Conservation (phyloP, 2,888 invertebrate genomes). For the Crepidodera aurea region DNA sequence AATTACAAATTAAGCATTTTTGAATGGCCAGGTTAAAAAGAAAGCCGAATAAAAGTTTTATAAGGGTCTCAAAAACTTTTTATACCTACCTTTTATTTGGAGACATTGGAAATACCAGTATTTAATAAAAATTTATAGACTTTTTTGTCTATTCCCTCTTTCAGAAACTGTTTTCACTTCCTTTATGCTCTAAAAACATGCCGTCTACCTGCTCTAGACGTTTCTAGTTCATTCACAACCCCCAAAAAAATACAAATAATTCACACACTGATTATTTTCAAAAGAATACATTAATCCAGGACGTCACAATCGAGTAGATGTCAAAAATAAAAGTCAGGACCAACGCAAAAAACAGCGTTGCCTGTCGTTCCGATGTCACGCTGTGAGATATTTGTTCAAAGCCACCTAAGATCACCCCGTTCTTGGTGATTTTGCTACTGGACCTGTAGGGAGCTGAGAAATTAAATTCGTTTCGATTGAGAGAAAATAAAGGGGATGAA, state of each 20-base stretch:
- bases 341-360: conserved; percentile 48
- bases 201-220: conserved; percentile 37
- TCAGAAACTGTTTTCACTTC: conserved; percentile 32
- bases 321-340: conserved; percentile 46
- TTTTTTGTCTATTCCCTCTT: conserved; percentile 27
- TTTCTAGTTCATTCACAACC: conserved; percentile 35
- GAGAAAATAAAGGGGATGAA: conserved; percentile 49
- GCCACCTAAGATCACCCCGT: conserved; percentile 51
- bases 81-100: conserved; percentile 1
- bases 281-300: conserved; percentile 45
- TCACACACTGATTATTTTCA: conserved; percentile 45
- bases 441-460: conserved; percentile 52
- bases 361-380: conserved; percentile 51
- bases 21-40: background rate
- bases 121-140: conserved; percentile 31
- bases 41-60: background rate
- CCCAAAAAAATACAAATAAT: conserved; percentile 44
- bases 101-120: conserved; percentile 23
- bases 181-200: conserved; percentile 32
- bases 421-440: conserved; percentile 46
- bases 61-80: background rate
- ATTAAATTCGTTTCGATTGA: conserved; percentile 54
- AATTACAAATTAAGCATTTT: background rate
- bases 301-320: conserved; percentile 42
- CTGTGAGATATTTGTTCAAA: conserved; percentile 53